Percentiles rank a stretch among this genome's conserved stretches.
phyloP scores from a whole-genome alignment of 2,888 invertebrate genomes.

The Cephus rjabovi region DNA sequence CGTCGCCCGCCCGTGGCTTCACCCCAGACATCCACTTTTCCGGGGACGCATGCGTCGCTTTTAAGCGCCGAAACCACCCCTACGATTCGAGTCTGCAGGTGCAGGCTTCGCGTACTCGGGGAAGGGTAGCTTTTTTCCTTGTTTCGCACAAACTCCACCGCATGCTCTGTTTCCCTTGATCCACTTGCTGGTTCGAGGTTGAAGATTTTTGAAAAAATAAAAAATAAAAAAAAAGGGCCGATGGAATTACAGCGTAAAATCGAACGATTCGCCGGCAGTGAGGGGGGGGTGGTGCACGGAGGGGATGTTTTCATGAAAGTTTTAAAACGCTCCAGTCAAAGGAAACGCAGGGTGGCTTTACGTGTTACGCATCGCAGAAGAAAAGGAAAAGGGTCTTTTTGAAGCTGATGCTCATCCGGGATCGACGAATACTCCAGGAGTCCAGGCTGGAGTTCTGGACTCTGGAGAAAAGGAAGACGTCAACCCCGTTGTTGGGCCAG shows the following conservation, averaged over 20 bases:
- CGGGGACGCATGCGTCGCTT: constrained; percentile 58
- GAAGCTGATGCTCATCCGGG: background rate
- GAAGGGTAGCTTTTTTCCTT: background rate
- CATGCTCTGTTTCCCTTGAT: constrained; percentile 10
- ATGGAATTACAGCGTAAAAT: background rate
- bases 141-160: background rate
- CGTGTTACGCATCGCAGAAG: background rate
- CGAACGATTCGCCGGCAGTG: background rate
- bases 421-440: background rate
- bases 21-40: constrained; percentile 52
- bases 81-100: background rate
- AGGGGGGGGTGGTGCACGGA: background rate
- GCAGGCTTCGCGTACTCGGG: background rate
- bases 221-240: background rate
- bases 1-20: constrained; percentile 51
- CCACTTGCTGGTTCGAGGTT: background rate
- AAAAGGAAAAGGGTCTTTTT: background rate
- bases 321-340: background rate
- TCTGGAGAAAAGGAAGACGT: background rate
- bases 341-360: background rate
- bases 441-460: background rate
- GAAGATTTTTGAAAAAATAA: background rate
- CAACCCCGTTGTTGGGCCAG: background rate
- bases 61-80: constrained; percentile 48
- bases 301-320: background rate